Base-by-base conservation (phyloP, 2,888 invertebrate species). In the Neuroscelio doddi region DNA sequence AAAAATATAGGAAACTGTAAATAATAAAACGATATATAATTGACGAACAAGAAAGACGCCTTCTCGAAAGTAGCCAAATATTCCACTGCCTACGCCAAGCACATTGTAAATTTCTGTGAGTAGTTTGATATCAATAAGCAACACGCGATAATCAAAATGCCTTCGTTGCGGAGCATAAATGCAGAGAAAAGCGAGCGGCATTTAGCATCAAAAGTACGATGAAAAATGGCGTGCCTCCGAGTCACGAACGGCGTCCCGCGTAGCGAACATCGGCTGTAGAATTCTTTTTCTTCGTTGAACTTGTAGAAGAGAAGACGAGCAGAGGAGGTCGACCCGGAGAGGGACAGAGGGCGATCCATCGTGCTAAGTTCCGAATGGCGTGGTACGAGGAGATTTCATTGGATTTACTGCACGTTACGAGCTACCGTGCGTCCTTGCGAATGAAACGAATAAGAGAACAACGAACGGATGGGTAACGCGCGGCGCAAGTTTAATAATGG, bases 401-500 rank as follows among this genome's bases (percentile, higher is more conserved):
- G 61, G 61, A 64, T 61, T 52, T 64, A 52, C 45, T 45, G 39
- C 53, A 45, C 52, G 47, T 52, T 49, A 45, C 49, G 30, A 1
- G 53, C 64, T 61, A 56, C 52, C 53, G 64, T 14, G 24, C 14
- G 12, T 52, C 14, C 36, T 53, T 41, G n/a, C 34, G n/a, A 29
- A 32, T 32, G 41, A 38, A 39, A 29, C 47, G 49, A 32, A 26
- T 34, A 17, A 24, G 46, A 39, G 30, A 14, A 58, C 39, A 39
- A n/a, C n/a, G n/a, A n/a, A n/a, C n/a, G n/a, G n/a, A n/a, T n/a
- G n/a, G n/a, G n/a, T n/a, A n/a, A 53, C 44, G 53, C 27, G 64
- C 47, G 71, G 68, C 55, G 59, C 53, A 50, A 57, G 66, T 71
- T 74, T 73, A 72, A 76, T 77, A 77, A 75, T 72, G 68, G 57